Evolutionary conservation across 2,888 invertebrate genomes (phyloP).

Genomic region (Cotesia congregata): DNA sequence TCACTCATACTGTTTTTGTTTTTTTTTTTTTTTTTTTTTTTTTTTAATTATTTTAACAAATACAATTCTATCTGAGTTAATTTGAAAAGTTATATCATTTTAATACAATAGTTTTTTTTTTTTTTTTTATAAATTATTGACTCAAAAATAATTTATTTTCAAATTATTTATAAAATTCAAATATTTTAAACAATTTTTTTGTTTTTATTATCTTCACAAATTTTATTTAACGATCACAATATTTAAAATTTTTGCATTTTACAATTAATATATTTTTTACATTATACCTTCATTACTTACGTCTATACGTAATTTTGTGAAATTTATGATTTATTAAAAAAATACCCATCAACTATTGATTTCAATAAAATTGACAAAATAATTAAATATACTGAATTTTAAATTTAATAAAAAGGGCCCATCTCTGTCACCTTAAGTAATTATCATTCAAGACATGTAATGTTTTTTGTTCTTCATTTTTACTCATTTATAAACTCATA

Average conservation of each 20-base stretch:
- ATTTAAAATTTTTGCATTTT: background rate
- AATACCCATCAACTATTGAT: background rate
- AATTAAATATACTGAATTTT: background rate
- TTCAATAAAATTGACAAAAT: background rate
- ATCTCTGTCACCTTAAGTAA: background rate
- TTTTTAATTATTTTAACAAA: background rate
- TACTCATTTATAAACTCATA: background rate
- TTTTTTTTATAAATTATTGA: background rate
- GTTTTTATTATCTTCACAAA: background rate
- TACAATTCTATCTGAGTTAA: conserved; percentile 5
- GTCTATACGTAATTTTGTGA: background rate
- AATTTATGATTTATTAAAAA: background rate
- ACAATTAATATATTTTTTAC: background rate
- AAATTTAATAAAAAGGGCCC: background rate
- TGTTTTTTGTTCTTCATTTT: background rate
- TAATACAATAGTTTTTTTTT: background rate
- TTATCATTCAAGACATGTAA: background rate
- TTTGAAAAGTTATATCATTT: background rate
- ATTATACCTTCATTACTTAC: background rate
- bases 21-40: conserved; percentile 13
- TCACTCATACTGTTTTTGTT: conserved; percentile 5
- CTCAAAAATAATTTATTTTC: background rate
- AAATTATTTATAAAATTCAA: background rate
- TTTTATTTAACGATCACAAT: background rate
- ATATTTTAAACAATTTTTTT: no score